These are phyloP conservation scores for Ailurus styani DNA, from an alignment of 2,113 vertebrate genomes.

Conservation along the genomic window DNA sequence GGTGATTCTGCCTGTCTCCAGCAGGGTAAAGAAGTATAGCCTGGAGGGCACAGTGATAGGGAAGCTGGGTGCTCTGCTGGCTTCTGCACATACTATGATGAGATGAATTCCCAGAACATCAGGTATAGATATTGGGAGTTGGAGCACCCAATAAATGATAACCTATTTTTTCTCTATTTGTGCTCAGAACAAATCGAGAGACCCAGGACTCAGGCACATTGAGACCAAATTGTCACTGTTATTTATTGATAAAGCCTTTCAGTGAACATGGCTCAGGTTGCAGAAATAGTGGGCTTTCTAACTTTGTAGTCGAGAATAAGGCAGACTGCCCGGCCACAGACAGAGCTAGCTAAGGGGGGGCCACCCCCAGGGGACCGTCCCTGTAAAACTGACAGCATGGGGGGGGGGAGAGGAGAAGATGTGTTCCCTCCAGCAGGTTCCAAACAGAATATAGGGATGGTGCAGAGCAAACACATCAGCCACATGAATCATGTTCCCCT, in stretches of 20 bases:
- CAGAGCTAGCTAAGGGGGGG: neutral
- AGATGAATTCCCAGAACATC: neutral
- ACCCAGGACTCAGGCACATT: neutral
- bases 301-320: neutral
- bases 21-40: neutral
- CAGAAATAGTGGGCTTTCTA: neutral
- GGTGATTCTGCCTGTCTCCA: neutral
- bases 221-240: neutral
- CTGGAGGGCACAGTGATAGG: neutral
- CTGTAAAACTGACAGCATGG: neutral
- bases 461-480: neutral
- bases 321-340: neutral
- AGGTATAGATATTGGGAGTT: neutral
- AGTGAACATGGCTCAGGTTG: neutral
- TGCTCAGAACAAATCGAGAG: neutral
- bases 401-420: neutral
- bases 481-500: neutral
- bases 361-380: neutral
- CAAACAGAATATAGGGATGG: neutral
- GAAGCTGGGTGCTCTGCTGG: neutral
- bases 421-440: neutral
- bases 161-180: neutral
- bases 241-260: neutral
- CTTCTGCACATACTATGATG: neutral
- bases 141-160: neutral